Base-by-base conservation (phyloP, 1,140 invertebrate genomes). In the Drosophila ambigua region DNA sequence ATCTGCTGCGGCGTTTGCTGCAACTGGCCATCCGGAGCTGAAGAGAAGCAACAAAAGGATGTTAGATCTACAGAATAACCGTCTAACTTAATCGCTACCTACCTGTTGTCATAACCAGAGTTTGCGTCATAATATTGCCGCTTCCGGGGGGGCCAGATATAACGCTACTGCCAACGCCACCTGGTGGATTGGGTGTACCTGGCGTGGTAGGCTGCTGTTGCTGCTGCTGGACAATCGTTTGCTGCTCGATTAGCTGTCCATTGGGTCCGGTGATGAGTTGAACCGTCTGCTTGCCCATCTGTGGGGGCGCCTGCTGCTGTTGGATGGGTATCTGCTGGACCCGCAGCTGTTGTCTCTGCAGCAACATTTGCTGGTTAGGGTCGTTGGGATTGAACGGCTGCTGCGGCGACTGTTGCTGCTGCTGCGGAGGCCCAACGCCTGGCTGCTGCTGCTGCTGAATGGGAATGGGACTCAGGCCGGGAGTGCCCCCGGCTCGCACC, bases 281-380 rank as follows among this genome's bases (percentile, higher is more conserved):
- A 44, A 94, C 93, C 7, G 93, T 79, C 79, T 94, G 94, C 69
- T 93, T 92, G 24, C 74, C 71, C 73, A 94, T 93, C 72, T 94
- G 87, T 43, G 66, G 62, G 2, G 80, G 65, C 11, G 65, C 90
- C 79, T 93, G 92, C 78, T 94, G 93, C 68, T 93, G 35, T 11
- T 39, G 92, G 68, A 93, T 92, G 9, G 94, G 93, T 59, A 94
- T 92, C 64, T 94, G 92, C 71, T 94, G 93, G 23, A 94, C 88
- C 28, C 93, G 92, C 76, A 93, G 81, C 50, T 94, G 91, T 41
- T 93, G 92, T 1, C 92, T 78, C 62, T 65, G 92, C 76, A 81
- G 69, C 66, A 68, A 75, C 72, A 75, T 91, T 57, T 92, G 90
- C 45, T 92, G 92, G 41, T 80, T 91, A 8, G 88, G 76, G 75